Evolutionary conservation across 1,140 invertebrate genomes (phyloP).

Genomic region (Ceratina australensis): DNA sequence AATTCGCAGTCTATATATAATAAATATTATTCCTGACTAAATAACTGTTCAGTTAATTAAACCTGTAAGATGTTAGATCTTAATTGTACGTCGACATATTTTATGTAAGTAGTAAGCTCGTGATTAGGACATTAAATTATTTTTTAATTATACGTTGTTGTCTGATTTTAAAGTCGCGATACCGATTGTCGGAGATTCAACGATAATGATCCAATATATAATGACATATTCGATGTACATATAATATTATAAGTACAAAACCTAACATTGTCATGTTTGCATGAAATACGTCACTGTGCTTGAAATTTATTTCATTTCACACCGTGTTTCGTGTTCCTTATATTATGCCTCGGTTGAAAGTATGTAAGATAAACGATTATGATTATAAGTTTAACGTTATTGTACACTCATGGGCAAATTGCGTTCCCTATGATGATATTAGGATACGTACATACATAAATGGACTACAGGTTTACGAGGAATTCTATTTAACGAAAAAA

Average conservation of each 20-base stretch:
- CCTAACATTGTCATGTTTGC: conserved; percentile 35
- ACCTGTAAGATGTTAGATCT: neutral
- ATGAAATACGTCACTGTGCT: conserved; percentile 65
- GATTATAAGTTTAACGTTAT: conserved; percentile 66
- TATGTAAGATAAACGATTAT: conserved; percentile 76
- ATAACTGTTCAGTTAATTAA: conserved; percentile 2
- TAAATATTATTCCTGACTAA: conserved; percentile 12
- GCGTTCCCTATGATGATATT: conserved; percentile 71
- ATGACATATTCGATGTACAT: conserved; percentile 18
- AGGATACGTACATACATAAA: conserved; percentile 56
- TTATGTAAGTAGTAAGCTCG: neutral
- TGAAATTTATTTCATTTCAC: conserved; percentile 53
- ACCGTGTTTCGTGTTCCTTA: conserved; percentile 43
- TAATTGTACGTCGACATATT: conserved; percentile 6
- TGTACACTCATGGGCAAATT: conserved; percentile 60
- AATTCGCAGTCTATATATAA: too few relatives aligned
- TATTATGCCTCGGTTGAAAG: conserved; percentile 70
- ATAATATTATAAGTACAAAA: conserved; percentile 6
- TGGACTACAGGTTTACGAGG: conserved; percentile 51
- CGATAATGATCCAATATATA: conserved; percentile 16
- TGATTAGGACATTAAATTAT: conserved; percentile 23
- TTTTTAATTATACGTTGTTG: neutral
- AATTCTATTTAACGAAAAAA: conserved; percentile 44
- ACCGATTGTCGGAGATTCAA: conserved; percentile 1
- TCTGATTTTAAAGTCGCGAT: conserved; percentile 39